Evolutionary conservation across 2,113 vertebrate genomes (phyloP), one percentile per base, ranked within the genome.

Genomic region (Tragelaphus strepsiceros): DNA sequence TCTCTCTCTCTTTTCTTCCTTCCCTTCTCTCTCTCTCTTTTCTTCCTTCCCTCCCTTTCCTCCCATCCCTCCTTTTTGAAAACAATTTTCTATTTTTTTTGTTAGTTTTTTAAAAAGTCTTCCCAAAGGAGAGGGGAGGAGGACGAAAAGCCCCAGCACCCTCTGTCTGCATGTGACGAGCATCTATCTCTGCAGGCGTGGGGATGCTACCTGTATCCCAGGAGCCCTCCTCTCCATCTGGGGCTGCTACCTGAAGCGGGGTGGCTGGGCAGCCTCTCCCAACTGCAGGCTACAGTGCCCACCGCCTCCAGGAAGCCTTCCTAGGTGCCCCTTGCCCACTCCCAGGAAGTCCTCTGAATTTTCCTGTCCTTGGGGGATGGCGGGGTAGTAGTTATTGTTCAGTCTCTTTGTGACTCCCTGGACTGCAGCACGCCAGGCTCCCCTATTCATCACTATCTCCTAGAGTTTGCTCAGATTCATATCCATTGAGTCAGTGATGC

Each of bases 161-260:
- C 90, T 95, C 94, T 92, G 0, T 95, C 95, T 95, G 90, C 93
- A 85, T 91, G 97, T 49, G 94, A 97, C 91, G 97, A 97, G 97
- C 83, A 93, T 97, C 98, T 95, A 94, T 97, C 98, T 96, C 53
- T 15, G 24, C 3, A 64, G 26, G 3, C 2, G 1, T 0, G 0
- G 11, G 39, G 19, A 19, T 11, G 30, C 96, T 96, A 64, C 97
- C 94, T 74, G 10, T 74, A 39, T 15, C 95, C 97, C 95, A 28
- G 21, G 5, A 10, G 51, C 51, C 19, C 24, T 28, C 32, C 7
- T 43, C 24, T 2, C 7, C 30, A 1, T 51, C 21, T 15, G 13
- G 19, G 22, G 32, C 84, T 58, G 46, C 84, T 84, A 19, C 93
- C 24, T 19, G 17, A 19, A 35, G 17, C 11, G 3, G 17, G 3